These are phyloP conservation scores for Luehdorfia chinensis DNA, from an alignment of 1,140 invertebrate genomes.

Conservation along the genomic window DNA sequence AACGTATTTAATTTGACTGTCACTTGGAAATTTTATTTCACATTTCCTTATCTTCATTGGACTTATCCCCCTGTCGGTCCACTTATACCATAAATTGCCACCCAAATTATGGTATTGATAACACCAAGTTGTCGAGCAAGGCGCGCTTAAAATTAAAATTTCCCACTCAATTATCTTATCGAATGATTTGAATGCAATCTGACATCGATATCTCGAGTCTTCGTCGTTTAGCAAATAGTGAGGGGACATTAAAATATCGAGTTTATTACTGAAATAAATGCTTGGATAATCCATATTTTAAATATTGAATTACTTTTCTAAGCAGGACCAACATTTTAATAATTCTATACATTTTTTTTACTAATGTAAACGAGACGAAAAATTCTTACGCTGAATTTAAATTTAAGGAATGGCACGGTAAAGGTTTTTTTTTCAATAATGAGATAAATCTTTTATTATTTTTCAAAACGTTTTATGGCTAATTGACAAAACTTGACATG, in stretches of 20 bases:
- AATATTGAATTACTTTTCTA: not conserved
- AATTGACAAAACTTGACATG: no score
- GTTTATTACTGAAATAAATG: not conserved
- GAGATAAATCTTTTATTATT: no score
- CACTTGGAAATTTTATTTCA: not conserved
- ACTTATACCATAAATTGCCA: constrained; percentile 6
- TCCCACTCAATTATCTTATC: constrained; percentile 11
- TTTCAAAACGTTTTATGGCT: no score
- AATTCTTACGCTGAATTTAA: no score
- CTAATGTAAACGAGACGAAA: no score
- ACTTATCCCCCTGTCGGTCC: not conserved
- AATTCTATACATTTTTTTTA: no score
- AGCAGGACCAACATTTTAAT: no score
- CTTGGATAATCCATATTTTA: not conserved
- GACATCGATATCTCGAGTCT: constrained; percentile 10
- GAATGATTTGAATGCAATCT: not conserved
- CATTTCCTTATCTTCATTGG: not conserved
- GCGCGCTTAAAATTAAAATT: constrained; percentile 12
- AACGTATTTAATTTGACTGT: no score
- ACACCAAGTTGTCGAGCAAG: not conserved
- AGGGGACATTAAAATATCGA: constrained; percentile 6
- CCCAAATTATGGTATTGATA: constrained; percentile 8
- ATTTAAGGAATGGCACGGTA: no score
- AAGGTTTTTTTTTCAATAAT: no score
- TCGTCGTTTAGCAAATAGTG: constrained; percentile 7